Conservation (phyloP, 2,797 vertebrate species). For the Cephalopachus bancanus region DNA sequence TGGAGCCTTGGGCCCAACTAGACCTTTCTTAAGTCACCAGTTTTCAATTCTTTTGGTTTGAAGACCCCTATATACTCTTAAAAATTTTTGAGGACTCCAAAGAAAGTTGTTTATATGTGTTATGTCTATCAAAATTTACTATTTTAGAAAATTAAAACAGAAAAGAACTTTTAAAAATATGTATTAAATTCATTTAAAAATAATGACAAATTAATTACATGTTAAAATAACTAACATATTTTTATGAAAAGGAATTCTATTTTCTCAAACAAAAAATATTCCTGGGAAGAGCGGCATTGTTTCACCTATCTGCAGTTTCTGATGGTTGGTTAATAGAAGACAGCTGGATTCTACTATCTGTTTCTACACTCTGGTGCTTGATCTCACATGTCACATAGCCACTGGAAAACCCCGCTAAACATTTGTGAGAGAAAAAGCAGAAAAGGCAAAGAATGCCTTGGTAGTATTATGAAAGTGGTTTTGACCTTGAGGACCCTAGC, state of each 20-base stretch:
- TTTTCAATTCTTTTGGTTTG: neutral
- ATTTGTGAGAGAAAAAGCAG: neutral
- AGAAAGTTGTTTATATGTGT: neutral
- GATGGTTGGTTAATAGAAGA: neutral
- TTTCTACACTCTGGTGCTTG: neutral
- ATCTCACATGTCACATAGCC: neutral
- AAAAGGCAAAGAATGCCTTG: neutral
- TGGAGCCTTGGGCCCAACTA: neutral
- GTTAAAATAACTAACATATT: constrained; percentile 3
- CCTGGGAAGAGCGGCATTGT: neutral
- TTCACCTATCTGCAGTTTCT: neutral
- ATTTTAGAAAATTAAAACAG: neutral
- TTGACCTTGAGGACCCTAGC: neutral
- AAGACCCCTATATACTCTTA: neutral
- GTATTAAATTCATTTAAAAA: constrained; percentile 23
- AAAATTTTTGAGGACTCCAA: neutral
- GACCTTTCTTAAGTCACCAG: neutral
- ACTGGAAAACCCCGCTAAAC: neutral
- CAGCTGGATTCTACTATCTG: neutral
- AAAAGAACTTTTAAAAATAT: neutral
- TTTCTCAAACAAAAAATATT: constrained; percentile 32
- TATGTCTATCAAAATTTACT: neutral
- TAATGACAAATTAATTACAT: neutral
- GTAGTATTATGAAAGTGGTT: neutral
- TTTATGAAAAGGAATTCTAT: constrained; percentile 4